phyloP scores from a whole-genome alignment of 2,113 vertebrate species.

The Gallinago media region DNA sequence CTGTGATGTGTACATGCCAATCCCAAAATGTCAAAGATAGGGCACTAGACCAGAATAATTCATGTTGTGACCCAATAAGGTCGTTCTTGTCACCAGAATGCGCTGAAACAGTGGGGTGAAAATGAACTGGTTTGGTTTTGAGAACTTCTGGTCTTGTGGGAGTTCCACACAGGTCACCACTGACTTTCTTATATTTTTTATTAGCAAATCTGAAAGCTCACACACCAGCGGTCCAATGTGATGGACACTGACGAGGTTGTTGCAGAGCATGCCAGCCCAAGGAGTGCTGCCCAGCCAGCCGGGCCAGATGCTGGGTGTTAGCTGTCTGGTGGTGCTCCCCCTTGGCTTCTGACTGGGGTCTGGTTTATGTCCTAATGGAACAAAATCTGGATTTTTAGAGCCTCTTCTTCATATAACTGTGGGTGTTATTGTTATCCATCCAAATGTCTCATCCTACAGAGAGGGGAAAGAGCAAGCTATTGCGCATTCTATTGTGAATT shows the following conservation, averaged over 20 bases:
- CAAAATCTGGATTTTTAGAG: background rate
- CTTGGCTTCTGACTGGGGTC: background rate
- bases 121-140: background rate
- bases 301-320: background rate
- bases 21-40: background rate
- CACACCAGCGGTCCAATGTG: background rate
- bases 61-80: background rate
- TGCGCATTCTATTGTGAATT: background rate
- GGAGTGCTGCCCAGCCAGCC: background rate
- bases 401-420: background rate
- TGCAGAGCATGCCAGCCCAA: background rate
- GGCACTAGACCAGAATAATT: background rate
- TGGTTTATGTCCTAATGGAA: background rate
- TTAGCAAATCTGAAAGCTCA: background rate
- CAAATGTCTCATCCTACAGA: background rate
- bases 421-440: background rate
- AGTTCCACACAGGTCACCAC: rapidly evolving
- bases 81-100: rapidly evolving
- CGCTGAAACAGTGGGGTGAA: background rate
- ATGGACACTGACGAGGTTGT: background rate
- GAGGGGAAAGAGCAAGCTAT: background rate
- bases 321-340: background rate
- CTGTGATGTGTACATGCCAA: background rate
- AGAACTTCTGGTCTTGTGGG: background rate
- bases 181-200: background rate